Conservation (phyloP, 2,888 invertebrate genomes). For the Alloscopus bannaensis region DNA sequence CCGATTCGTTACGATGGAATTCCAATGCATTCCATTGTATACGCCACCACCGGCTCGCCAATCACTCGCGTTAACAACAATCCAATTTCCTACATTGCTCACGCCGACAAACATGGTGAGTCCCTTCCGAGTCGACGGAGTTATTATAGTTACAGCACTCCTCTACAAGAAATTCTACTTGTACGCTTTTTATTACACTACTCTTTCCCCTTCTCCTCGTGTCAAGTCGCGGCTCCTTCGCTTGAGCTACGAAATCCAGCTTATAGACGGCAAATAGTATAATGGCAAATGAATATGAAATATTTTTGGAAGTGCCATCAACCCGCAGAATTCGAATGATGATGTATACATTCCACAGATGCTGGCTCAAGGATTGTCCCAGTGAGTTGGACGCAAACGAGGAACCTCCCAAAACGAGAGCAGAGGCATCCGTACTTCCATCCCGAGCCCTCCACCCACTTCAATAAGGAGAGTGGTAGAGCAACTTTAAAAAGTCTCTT, state of each 20-base stretch:
- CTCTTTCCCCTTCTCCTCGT: too few relatives aligned
- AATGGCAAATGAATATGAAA: slow-evolving; percentile 60
- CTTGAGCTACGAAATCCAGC: too few relatives aligned
- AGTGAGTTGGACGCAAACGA: slow-evolving; percentile 63
- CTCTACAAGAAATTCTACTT: too few relatives aligned
- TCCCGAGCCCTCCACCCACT: slow-evolving; percentile 9
- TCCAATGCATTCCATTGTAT: slow-evolving; percentile 60
- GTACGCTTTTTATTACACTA: too few relatives aligned
- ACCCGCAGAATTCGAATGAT: slow-evolving; percentile 45
- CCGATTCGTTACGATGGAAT: slow-evolving; percentile 66
- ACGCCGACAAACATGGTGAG: slow-evolving; percentile 40
- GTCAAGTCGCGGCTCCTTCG: too few relatives aligned
- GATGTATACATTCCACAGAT: slow-evolving; percentile 22
- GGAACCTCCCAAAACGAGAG: slow-evolving; percentile 72
- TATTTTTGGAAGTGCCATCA: slow-evolving; percentile 62
- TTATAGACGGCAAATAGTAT: too few relatives aligned
- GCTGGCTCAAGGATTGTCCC: slow-evolving; percentile 50
- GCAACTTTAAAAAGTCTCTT: slow-evolving; percentile 19
- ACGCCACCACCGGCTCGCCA: slow-evolving; percentile 67
- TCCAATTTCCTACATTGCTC: slow-evolving; percentile 28
- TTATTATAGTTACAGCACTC: too few relatives aligned
- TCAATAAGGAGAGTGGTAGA: slow-evolving; percentile 31
- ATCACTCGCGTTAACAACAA: slow-evolving; percentile 38
- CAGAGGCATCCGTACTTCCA: slow-evolving; percentile 51
- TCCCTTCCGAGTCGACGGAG: neutral